Evolutionary conservation across 2,797 vertebrate species (phyloP).

Genomic region (Sternarchorhynchus goeldii): DNA sequence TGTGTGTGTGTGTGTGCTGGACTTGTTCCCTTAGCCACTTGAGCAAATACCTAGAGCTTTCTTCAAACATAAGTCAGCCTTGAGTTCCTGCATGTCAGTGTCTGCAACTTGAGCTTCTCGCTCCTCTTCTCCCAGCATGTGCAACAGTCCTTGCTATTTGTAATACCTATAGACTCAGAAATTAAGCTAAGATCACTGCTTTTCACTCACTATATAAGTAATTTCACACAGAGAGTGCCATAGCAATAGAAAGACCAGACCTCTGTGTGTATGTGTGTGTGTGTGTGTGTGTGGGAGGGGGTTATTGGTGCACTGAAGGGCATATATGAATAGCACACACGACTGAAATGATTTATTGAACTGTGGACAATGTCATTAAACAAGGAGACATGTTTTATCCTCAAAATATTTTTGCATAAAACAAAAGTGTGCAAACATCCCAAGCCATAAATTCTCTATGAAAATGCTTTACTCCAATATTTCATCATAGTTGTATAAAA

Average conservation of each 20-base stretch:
- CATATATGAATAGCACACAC: conserved; percentile 69
- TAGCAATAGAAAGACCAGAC: too few species aligned
- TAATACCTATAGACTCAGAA: conserved; percentile 10
- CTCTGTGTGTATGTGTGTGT: too few species aligned
- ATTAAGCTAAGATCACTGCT: conserved; percentile 31
- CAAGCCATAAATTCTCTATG: not conserved
- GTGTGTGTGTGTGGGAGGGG: too few species aligned
- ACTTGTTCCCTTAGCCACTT: conserved; percentile 24
- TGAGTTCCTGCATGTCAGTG: conserved; percentile 21
- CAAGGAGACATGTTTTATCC: conserved; percentile 61
- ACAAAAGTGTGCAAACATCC: conserved; percentile 55
- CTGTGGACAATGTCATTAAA: conserved; percentile 58
- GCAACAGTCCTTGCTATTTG: conserved; percentile 25
- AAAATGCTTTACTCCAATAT: conserved; percentile 3
- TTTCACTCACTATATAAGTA: not conserved
- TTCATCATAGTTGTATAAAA: conserved; percentile 26
- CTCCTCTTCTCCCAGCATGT: conserved; percentile 13
- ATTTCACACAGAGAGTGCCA: too few species aligned
- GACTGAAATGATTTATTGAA: conserved; percentile 66
- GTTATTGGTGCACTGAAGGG: conserved; percentile 68
- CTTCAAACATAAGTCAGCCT: conserved; percentile 33
- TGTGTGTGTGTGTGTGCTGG: not conserved
- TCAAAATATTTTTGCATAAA: conserved; percentile 51
- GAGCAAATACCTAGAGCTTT: conserved; percentile 29
- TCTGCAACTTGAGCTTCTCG: not conserved